A percentile compares a stretch with the other conserved stretches of the same genome.
Conservation (phyloP, 2,113 vertebrate genomes). For the Aegotheles bennettii region DNA sequence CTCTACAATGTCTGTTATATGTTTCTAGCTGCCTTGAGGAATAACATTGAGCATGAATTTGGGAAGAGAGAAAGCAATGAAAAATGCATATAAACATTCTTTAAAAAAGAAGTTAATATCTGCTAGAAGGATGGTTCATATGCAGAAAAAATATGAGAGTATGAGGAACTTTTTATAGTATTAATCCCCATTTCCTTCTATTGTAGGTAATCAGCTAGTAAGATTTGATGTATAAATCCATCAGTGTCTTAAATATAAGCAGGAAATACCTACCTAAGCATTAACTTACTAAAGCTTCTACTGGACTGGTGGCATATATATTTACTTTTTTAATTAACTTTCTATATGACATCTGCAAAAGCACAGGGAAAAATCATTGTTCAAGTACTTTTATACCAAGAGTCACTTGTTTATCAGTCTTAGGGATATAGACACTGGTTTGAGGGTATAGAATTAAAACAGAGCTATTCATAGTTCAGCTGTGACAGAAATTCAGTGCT, state of each 20-base stretch:
- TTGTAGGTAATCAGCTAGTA: not conserved
- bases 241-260: not conserved
- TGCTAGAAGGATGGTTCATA: not conserved
- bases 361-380: not conserved
- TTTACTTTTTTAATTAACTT: not conserved
- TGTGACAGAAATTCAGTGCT: slow-evolving; percentile 1
- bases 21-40: not conserved
- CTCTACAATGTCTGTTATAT: not conserved
- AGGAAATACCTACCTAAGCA: not conserved
- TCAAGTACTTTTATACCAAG: not conserved
- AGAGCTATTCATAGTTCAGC: slow-evolving; percentile 4
- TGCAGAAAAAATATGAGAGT: not conserved
- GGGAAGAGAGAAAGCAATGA: not conserved
- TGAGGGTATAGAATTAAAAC: not conserved
- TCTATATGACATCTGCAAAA: not conserved
- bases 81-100: not conserved
- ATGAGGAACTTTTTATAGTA: not conserved
- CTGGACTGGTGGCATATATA: not conserved
- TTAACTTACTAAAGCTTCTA: not conserved
- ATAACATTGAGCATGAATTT: not conserved
- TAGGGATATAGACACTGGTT: not conserved
- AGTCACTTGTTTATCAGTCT: not conserved
- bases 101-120: not conserved
- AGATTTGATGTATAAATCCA: not conserved
- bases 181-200: not conserved